Base-by-base conservation (phyloP, 2,113 vertebrate species). In the Trogon surrucura region DNA sequence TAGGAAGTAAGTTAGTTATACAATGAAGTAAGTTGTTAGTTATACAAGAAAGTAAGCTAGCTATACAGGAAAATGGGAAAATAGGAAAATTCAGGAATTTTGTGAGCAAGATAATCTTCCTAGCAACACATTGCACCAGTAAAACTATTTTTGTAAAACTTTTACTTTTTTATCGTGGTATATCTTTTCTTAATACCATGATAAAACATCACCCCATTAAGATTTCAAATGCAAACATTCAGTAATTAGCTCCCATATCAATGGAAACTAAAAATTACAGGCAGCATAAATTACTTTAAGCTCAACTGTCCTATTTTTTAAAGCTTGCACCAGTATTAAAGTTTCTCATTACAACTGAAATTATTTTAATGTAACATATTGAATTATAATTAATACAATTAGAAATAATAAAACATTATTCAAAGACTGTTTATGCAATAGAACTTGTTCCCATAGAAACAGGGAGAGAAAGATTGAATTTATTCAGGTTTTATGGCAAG, bases 311-410 rank as follows among this genome's bases (percentile, higher is more conserved):
- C 21, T 73, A 51, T 95, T 92, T 95, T 27, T 80, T 80, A 47
- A 92, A 85, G 34, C 66, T 96, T 85, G 13, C 71, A 64, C 5
- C 7, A 78, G 20, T 93, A 64, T 67, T 89, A 96, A 96, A 81
- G 72, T 94, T 81, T 96, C 72, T 95, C 54, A 78, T 96, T 96
- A 92, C 66, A 90, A 90, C 10, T 86, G 56, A 95, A 97, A 96
- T 91, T 82, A 94, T 80, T 95, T 96, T 96, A 95, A 95, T 94
- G 62, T 85, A 62, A 77, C 87, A 93, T 85, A 94, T 80, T 97
- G 66, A 92, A 93, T 97, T 93, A 94, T 97, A 96, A 96, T 97
- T 92, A 96, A 79, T 93, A 83, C 83, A 96, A 95, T 93, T 97
- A 91, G 21, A 96, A 97, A 92, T 89, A 90, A 90, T 77, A 97